phyloP scores from a whole-genome alignment of 2,888 invertebrate species.

The Andrena praecox region DNA sequence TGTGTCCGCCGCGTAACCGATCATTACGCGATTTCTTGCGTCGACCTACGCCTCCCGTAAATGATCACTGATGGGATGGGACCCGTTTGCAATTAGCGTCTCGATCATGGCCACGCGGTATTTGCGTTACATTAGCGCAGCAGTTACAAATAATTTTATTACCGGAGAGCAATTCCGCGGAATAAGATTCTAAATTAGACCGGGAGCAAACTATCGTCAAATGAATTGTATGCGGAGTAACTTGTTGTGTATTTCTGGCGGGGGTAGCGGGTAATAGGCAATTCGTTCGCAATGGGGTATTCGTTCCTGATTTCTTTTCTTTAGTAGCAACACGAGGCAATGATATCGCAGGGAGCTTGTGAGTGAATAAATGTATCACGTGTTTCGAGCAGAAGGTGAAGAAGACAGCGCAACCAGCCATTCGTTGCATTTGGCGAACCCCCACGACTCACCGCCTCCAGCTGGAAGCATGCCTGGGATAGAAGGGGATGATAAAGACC shows the following conservation, averaged over 20 bases:
- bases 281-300: not conserved
- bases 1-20: conserved; percentile 22
- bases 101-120: conserved; percentile 7
- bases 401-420: no score
- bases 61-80: conserved; percentile 17
- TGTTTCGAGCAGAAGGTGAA: conserved; percentile 2
- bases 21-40: conserved; percentile 35
- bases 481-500: not conserved
- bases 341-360: no score
- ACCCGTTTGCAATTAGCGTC: conserved; percentile 27
- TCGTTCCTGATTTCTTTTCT: not conserved
- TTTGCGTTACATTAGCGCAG: conserved; percentile 51
- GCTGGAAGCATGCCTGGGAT: not conserved
- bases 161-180: not conserved
- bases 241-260: not conserved
- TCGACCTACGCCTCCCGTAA: conserved; percentile 13
- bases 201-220: not conserved
- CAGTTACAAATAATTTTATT: conserved; percentile 13
- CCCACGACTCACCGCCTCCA: not conserved
- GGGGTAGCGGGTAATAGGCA: not conserved
- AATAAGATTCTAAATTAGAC: not conserved
- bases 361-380: not conserved
- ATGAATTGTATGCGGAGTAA: not conserved
- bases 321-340: not conserved
- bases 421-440: not conserved